Evolutionary conservation across 2,888 invertebrate genomes (phyloP), one percentile per base, ranked within the genome.

Genomic region (Schrankia costaestrigalis): DNA sequence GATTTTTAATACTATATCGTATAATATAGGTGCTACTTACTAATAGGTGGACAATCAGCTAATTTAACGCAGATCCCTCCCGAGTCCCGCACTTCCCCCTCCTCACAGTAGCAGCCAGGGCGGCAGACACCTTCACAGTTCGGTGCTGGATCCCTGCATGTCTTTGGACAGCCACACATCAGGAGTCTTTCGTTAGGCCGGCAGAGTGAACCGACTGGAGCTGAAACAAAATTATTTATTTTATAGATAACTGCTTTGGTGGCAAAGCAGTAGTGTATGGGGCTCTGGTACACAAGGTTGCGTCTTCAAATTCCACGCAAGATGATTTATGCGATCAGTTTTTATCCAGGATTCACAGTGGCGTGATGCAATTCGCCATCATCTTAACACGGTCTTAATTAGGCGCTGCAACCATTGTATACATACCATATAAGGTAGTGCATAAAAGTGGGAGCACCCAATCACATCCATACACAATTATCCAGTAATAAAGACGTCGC

Each of bases 101-200:
- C 66, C 3, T 67, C 56, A 39, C 82, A 82, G 59, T 65, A 82
- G 63, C 82, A 82, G 27, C 82, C 82, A 0, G 48, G 38, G 18
- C 55, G 44, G 54, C 82, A 82, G 10, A 73, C 63, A 1, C 58
- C 76, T 9, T 46, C 35, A 57, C 82, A 82, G 21, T 59, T 39
- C 0, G 76, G 78, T 1, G 44, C 67, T 0, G 82, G 81, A 7
- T 75, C 56, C 1, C 45, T 31, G 41, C 82, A 82, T 17, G 78
- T 73, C 48, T 59, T 63, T 29, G 75, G 79, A 35, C 82, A 82
- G 0, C 80, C 81, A 35, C 82, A 82, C 0, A 43, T 25, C 1
- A 76, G 64, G 17, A 78, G 59, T 4, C 72, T 49, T 57, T 82
- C 82, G 26, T 73, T 68, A 0, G 74, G 35, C 0, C 75, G 58